phyloP scores from a whole-genome alignment of 2,113 vertebrate genomes.

The Nibea coibor region DNA sequence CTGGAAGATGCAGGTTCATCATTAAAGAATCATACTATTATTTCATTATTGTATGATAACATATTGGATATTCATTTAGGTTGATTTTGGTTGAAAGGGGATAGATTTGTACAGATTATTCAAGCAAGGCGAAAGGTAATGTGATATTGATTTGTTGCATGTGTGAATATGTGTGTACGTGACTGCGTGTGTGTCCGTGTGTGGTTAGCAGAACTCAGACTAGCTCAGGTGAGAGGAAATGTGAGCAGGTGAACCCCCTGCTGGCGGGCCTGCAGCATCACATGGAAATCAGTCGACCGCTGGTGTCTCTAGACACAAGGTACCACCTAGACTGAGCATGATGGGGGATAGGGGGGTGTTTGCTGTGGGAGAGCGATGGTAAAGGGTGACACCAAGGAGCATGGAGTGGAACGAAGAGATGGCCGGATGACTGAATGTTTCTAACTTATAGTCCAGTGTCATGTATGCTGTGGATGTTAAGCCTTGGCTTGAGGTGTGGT shows the following conservation, averaged over 20 bases:
- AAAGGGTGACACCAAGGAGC: conserved; percentile 33
- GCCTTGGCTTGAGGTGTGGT: conserved; percentile 30
- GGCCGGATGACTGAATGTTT: conserved; percentile 8
- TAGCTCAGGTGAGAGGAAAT: conserved; percentile 70
- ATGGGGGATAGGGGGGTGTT: conserved; percentile 21
- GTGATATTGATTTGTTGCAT: conserved; percentile 33
- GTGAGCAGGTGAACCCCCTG: conserved; percentile 81
- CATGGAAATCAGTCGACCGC: conserved; percentile 68
- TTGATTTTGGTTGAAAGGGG: not conserved
- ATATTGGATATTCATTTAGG: not conserved
- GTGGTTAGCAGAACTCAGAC: conserved; percentile 64
- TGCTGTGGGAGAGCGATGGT: conserved; percentile 27
- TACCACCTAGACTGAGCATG: conserved; percentile 65
- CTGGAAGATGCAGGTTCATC: not conserved
- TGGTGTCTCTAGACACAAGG: conserved; percentile 73
- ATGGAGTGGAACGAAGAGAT: conserved; percentile 43
- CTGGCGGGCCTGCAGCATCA: conserved; percentile 79
- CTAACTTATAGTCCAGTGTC: not conserved
- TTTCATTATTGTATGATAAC: conserved; percentile 10
- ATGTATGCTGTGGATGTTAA: conserved; percentile 16
- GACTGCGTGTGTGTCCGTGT: conserved; percentile 31
- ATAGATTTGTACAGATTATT: not conserved
- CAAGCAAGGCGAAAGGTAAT: conserved; percentile 20
- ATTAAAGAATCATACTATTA: not conserved
- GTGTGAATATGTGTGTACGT: conserved; percentile 38